Evolutionary conservation across 2,888 invertebrate species (phyloP), one percentile per base, ranked within the genome.

Genomic region (Corbicula japonica): DNA sequence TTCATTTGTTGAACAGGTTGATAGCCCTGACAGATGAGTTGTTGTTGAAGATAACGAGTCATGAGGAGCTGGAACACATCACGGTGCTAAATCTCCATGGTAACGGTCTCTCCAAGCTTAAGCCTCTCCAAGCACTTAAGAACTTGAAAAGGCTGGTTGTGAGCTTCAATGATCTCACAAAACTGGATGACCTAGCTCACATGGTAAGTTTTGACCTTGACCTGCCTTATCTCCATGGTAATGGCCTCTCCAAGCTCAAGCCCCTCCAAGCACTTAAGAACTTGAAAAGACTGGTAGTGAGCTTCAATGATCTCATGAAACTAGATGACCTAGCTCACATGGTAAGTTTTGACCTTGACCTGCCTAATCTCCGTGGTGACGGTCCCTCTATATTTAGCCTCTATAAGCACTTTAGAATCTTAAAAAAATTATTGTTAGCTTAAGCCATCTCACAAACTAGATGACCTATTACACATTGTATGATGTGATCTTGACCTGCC

Each of bases 81-180:
- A 87, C 88, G 23, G 85, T 85, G 30, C 85, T 93, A 23, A 92
- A 93, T 85, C 91, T 93, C 66, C 91, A 92, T 88, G 91, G 91
- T 44, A 90, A 89, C 50, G 91, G 92, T 12, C 84, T 93, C 52
- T 88, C 87, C 18, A 89, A 86, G 54, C 69, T 91, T 34, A 87
- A 87, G 60, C 83, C 85, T 34, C 76, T 93, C 5, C 88, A 90
- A 46, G 63, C 77, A 18, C 74, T 93, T 38, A 70, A 84, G 38
- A 70, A 79, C 38, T 86, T 93, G 26, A 90, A 87, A 73, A 87
- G 84, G 66, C 87, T 93, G 15, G 87, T 89, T 21, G 88, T 92
- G 81, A 91, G 92, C 73, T 93, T 92, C 82, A 93, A 93, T 86
- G 91, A 92, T 26, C 87, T 93, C 32, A 87, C 90, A 8, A 84